Evolutionary conservation across 2,797 vertebrate species (phyloP).

Genomic region (Syngnathus acus): DNA sequence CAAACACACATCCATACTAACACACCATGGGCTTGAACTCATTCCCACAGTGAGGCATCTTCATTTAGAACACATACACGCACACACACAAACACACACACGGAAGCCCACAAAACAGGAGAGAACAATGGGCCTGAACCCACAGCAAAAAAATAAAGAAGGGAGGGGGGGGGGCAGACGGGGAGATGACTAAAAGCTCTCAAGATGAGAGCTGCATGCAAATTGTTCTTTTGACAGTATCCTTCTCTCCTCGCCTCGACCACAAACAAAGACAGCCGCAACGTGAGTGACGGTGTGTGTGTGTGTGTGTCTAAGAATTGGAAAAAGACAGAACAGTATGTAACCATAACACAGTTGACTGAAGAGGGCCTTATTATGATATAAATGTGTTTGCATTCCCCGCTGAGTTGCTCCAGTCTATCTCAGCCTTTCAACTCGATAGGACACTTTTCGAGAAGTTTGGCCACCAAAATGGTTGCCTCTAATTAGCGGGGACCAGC

Average conservation of each 20-base stretch:
- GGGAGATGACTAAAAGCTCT: conserved; percentile 64
- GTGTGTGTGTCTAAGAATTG: conserved; percentile 10
- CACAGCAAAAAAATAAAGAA: conserved; percentile 37
- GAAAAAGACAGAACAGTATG: conserved; percentile 44
- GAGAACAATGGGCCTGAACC: conserved; percentile 51
- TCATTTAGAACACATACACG: conserved; percentile 8
- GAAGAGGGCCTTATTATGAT: conserved; percentile 58
- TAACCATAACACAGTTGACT: conserved; percentile 61
- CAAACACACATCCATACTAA: not conserved
- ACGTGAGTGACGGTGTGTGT: conserved; percentile 13
- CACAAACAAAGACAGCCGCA: conserved; percentile 49
- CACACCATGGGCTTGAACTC: not conserved
- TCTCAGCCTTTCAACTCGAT: conserved; percentile 64
- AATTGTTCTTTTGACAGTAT: conserved; percentile 69
- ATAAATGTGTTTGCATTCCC: conserved; percentile 69
- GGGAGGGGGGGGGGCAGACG: conserved; percentile 31
- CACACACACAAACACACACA: conserved; percentile 9
- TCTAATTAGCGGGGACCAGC: conserved; percentile 67
- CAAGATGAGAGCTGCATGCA: conserved; percentile 68
- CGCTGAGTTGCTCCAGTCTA: conserved; percentile 62
- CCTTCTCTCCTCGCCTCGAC: conserved; percentile 51
- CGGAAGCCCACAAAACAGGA: conserved; percentile 17
- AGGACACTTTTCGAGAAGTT: conserved; percentile 63
- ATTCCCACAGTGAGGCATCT: conserved; percentile 14
- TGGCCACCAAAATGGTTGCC: conserved; percentile 61